Evolutionary conservation across 1,140 invertebrate genomes (phyloP).

Genomic region (Dinothrombium tinctorium): DNA sequence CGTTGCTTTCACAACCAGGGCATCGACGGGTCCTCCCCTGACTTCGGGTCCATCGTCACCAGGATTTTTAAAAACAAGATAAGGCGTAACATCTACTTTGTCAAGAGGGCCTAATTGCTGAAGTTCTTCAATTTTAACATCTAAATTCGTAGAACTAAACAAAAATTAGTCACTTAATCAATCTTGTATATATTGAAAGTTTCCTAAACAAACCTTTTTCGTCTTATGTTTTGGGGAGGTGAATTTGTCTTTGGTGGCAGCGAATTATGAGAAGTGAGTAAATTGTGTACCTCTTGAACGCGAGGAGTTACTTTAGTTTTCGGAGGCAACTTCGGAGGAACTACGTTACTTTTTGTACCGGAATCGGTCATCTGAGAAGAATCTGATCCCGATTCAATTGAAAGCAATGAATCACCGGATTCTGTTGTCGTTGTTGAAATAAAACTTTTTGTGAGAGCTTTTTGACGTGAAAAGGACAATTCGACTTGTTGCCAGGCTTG

Average conservation of each 20-base stretch:
- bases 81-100: constrained; percentile 50
- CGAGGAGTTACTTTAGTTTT: not conserved
- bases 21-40: constrained; percentile 65
- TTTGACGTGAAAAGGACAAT: constrained; percentile 21
- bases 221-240: not conserved
- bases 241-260: too few relatives aligned
- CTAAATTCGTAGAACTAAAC: too few relatives aligned
- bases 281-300: not conserved
- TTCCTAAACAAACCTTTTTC: not conserved
- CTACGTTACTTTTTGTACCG: not conserved
- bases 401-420: constrained; percentile 14
- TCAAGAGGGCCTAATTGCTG: constrained; percentile 29
- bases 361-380: not conserved
- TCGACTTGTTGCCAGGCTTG: constrained; percentile 36
- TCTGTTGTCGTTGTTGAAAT: constrained; percentile 12
- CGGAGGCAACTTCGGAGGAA: not conserved
- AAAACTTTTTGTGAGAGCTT: constrained; percentile 9
- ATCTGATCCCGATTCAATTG: constrained; percentile 4
- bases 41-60: constrained; percentile 46
- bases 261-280: not conserved
- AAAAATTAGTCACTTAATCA: too few relatives aligned
- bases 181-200: not conserved
- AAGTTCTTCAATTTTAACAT: not conserved
- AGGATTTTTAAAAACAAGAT: constrained; percentile 46
- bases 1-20: constrained; percentile 73